These are phyloP conservation scores for Premnoplex brunnescens DNA, from an alignment of 2,797 vertebrate genomes.

Conservation along the genomic window DNA sequence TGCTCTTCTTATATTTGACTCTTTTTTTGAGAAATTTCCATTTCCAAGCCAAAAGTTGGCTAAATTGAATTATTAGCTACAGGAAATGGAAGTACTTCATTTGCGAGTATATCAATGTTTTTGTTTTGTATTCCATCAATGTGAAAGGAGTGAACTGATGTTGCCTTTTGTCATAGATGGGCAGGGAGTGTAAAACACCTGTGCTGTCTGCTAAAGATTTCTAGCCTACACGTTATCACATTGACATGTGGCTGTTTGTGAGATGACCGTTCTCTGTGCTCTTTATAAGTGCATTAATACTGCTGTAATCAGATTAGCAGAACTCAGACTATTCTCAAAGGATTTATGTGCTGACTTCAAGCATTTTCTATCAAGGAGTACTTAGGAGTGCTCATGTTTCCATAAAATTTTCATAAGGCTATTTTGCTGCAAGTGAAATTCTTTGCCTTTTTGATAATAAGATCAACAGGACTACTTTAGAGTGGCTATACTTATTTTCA, in stretches of 20 bases:
- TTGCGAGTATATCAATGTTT: background rate
- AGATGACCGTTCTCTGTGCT: background rate
- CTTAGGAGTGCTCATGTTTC: background rate
- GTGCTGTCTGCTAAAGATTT: background rate
- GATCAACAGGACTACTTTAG: background rate
- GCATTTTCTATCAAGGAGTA: background rate
- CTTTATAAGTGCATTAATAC: background rate
- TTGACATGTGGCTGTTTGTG: background rate
- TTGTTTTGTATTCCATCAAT: fast-evolving
- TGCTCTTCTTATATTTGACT: background rate
- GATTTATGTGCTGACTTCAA: background rate
- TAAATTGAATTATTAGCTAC: background rate
- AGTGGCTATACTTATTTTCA: background rate
- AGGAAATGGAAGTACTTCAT: background rate
- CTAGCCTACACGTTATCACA: background rate
- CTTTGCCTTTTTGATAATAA: background rate
- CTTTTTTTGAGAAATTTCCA: background rate
- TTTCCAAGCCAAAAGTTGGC: background rate
- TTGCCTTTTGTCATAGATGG: background rate
- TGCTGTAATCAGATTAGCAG: background rate
- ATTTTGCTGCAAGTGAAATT: background rate
- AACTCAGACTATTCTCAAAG: background rate
- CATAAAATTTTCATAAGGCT: background rate
- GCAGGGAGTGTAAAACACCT: background rate
- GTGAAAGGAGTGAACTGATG: background rate